phyloP scores from a whole-genome alignment of 2,113 vertebrate species.

The Prunella himalayana region DNA sequence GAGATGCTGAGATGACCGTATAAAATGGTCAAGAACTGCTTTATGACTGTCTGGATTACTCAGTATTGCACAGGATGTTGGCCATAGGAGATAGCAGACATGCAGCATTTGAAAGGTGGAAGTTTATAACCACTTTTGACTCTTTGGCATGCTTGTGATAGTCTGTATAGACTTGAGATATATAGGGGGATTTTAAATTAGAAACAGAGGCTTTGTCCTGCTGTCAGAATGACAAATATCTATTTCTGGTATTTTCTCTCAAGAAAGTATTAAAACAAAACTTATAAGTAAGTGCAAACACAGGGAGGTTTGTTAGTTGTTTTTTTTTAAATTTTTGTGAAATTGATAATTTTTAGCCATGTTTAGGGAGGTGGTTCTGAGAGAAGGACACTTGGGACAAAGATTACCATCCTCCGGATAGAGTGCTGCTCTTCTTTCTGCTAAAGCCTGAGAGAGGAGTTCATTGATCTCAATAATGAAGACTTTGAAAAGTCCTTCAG shows the following conservation, averaged over 20 bases:
- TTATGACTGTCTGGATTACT: neutral
- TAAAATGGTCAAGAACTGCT: neutral
- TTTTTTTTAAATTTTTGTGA: neutral
- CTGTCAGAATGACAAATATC: neutral
- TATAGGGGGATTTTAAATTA: neutral
- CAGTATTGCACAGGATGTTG: neutral
- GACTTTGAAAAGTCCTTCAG: neutral
- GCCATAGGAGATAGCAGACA: neutral
- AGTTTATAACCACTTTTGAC: neutral
- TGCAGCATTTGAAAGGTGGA: neutral
- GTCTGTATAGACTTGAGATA: neutral
- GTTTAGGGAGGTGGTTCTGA: neutral
- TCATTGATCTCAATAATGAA: conserved; percentile 12
- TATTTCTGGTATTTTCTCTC: neutral
- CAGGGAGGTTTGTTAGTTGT: accelerated
- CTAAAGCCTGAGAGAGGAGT: neutral
- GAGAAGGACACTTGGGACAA: neutral
- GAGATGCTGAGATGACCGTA: neutral
- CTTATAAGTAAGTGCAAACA: neutral
- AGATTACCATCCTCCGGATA: neutral
- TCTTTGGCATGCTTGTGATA: neutral
- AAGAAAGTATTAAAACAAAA: neutral
- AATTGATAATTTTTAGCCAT: neutral
- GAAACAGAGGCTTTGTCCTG: neutral
- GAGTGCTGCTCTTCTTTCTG: neutral